Conservation (phyloP, 2,888 invertebrate species). For the Escarpia spicata region DNA sequence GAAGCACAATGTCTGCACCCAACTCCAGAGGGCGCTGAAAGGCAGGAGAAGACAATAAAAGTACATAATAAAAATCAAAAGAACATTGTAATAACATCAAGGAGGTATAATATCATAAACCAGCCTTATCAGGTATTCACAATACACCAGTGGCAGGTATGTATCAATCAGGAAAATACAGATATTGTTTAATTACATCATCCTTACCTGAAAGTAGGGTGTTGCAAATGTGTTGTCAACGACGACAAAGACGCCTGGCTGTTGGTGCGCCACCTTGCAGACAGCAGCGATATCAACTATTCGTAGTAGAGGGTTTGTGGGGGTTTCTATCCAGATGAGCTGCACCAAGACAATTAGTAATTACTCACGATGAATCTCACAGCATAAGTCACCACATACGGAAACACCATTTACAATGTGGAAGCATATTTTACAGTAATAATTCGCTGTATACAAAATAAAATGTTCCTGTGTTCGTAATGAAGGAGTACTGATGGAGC, state of each 20-base stretch:
- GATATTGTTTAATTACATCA: background rate
- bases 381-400: too few species aligned
- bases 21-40: slow-evolving; percentile 83
- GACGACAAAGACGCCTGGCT: slow-evolving; percentile 75
- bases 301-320: slow-evolving; percentile 93
- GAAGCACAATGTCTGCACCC: slow-evolving; percentile 90
- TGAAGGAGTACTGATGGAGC: too few species aligned
- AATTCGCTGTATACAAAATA: too few species aligned
- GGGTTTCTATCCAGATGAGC: slow-evolving; percentile 91
- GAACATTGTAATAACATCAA: background rate
- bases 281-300: slow-evolving; percentile 86
- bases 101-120: background rate
- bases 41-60: slow-evolving; percentile 20
- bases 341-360: slow-evolving; percentile 40
- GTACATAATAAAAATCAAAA: background rate
- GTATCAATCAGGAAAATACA: background rate
- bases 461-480: too few species aligned
- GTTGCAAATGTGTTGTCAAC: slow-evolving; percentile 96
- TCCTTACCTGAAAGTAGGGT: slow-evolving; percentile 79
- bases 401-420: too few species aligned
- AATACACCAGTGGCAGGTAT: too few species aligned
- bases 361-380: too few species aligned
- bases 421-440: too few species aligned
- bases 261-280: slow-evolving; percentile 70
- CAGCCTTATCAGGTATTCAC: too few species aligned